phyloP scores from a whole-genome alignment of 2,888 invertebrate genomes.

The Drosophila borborema region DNA sequence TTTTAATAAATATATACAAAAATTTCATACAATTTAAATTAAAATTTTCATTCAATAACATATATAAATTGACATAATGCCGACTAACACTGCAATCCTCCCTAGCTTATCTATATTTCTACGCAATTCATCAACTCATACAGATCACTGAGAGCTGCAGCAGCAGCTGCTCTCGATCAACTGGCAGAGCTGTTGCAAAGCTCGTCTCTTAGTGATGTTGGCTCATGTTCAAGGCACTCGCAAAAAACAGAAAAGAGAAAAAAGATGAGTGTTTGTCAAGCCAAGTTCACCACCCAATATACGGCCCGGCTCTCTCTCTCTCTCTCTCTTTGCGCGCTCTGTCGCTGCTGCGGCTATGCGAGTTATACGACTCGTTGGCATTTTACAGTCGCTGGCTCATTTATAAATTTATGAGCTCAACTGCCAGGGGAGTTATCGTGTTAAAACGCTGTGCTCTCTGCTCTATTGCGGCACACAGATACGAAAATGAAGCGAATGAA shows the following conservation, averaged over 20 bases:
- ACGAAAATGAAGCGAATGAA: slow-evolving; percentile 42
- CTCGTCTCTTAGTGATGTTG: slow-evolving; percentile 5
- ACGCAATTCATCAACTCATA: background rate
- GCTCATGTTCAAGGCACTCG: background rate
- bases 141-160: background rate
- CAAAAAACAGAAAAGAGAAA: slow-evolving; percentile 27
- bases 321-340: background rate
- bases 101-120: background rate
- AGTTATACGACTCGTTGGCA: slow-evolving; percentile 74
- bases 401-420: slow-evolving; percentile 80
- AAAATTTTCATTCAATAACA: too few relatives aligned
- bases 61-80: too few relatives aligned
- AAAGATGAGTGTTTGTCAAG: slow-evolving; percentile 53
- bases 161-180: background rate
- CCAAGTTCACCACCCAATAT: slow-evolving; percentile 22
- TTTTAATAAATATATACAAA: too few relatives aligned
- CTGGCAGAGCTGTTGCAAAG: background rate
- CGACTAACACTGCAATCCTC: too few relatives aligned
- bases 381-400: slow-evolving; percentile 79
- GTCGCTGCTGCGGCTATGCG: slow-evolving; percentile 12
- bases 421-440: slow-evolving; percentile 80
- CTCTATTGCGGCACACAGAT: slow-evolving; percentile 59
- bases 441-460: slow-evolving; percentile 69
- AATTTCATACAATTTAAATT: too few relatives aligned
- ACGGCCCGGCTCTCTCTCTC: background rate